phyloP scores from a whole-genome alignment of 2,113 vertebrate genomes.

The pig (Sus scrofa) region DNA sequence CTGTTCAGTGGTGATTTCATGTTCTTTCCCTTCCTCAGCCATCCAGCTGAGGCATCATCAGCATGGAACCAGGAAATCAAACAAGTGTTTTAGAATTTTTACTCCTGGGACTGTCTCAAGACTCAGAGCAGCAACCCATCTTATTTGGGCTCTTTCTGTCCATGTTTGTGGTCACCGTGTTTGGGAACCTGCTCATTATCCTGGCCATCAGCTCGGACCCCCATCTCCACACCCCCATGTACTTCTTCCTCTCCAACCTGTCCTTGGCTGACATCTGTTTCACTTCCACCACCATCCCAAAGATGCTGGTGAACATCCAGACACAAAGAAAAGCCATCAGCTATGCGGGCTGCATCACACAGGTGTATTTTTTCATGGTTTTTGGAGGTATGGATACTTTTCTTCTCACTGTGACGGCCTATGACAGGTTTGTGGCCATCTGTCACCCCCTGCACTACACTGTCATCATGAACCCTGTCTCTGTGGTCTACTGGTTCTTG shows the following conservation, averaged over 20 bases:
- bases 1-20: neutral
- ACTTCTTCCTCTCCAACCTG: constrained; percentile 59
- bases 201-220: neutral
- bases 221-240: constrained; percentile 51
- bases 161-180: constrained; percentile 15
- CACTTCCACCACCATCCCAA: constrained; percentile 33
- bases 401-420: constrained; percentile 71
- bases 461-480: constrained; percentile 45
- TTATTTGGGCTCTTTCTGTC: constrained; percentile 62
- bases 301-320: constrained; percentile 66
- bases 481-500: constrained; percentile 57
- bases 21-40: neutral
- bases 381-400: constrained; percentile 59
- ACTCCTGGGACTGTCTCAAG: constrained; percentile 66
- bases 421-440: constrained; percentile 76
- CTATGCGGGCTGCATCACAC: constrained; percentile 50
- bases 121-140: constrained; percentile 10
- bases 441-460: constrained; percentile 63
- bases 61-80: constrained; percentile 64
- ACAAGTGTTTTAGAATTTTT: constrained; percentile 60
- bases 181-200: constrained; percentile 62
- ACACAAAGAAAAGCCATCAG: constrained; percentile 39
- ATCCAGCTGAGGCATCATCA: neutral
- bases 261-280: constrained; percentile 40
- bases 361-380: constrained; percentile 68